These are phyloP conservation scores for Pseudomyrmex sp. DNA, from an alignment of 1,140 invertebrate species.

Conservation along the genomic window DNA sequence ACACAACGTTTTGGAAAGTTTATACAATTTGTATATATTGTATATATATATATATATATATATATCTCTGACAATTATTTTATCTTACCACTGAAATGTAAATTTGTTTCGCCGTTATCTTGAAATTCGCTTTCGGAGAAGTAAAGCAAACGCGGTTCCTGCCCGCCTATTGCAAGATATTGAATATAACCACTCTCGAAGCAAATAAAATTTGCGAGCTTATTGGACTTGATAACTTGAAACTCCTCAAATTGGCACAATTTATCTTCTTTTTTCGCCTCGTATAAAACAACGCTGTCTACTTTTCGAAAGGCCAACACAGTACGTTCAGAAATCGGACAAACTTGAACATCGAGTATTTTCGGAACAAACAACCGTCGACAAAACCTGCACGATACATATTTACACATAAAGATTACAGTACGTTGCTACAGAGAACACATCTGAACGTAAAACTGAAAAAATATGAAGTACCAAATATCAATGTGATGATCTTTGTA, in stretches of 20 bases:
- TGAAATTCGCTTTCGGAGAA: slow-evolving; percentile 65
- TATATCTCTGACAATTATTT: not conserved
- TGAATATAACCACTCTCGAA: slow-evolving; percentile 76
- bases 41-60: no score
- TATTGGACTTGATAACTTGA: slow-evolving; percentile 60
- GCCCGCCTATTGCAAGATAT: slow-evolving; percentile 75
- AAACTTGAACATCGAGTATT: slow-evolving; percentile 66
- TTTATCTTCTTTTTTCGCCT: slow-evolving; percentile 64
- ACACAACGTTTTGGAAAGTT: not conserved
- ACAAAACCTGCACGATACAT: slow-evolving; percentile 60
- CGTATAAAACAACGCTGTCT: slow-evolving; percentile 70
- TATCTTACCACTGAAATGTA: slow-evolving; percentile 59
- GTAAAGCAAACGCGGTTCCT: slow-evolving; percentile 68
- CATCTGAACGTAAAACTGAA: not conserved
- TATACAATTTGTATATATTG: no score
- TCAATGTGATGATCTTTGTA: slow-evolving; percentile 13
- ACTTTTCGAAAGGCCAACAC: slow-evolving; percentile 64
- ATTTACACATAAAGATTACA: not conserved
- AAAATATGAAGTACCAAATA: slow-evolving; percentile 55
- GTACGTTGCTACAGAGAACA: not conserved
- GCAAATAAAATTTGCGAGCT: slow-evolving; percentile 72
- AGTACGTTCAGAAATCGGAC: slow-evolving; percentile 52
- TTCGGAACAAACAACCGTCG: slow-evolving; percentile 57
- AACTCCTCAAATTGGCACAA: not conserved
- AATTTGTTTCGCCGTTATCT: slow-evolving; percentile 58